Percentiles rank a stretch among this genome's conserved stretches.
Evolutionary conservation across 2,888 invertebrate genomes (phyloP).

Genomic region (Rhingia rostrata): DNA sequence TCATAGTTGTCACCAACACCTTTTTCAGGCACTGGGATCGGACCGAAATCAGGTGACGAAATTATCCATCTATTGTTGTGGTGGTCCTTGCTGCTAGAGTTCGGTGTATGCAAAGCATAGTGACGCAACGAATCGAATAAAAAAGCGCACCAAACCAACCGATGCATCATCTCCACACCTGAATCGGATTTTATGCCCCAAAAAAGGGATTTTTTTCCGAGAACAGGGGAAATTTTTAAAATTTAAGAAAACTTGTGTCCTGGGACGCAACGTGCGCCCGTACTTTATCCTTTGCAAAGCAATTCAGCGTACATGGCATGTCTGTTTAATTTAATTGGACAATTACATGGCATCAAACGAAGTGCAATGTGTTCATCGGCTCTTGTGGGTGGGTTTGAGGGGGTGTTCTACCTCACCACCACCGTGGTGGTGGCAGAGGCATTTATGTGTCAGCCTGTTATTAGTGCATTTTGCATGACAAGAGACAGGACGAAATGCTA

Average conservation of each 20-base stretch:
- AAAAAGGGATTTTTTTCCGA: neutral
- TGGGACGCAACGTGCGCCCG: neutral
- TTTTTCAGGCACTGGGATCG: slow-evolving; percentile 25
- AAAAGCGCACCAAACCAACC: neutral
- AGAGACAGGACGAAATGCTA: slow-evolving; percentile 25
- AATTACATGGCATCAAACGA: slow-evolving; percentile 72
- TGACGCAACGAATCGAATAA: neutral
- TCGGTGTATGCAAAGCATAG: neutral
- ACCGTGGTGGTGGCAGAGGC: neutral
- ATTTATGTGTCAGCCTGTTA: slow-evolving; percentile 68
- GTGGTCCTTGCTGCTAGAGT: neutral
- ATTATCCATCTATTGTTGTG: slow-evolving; percentile 68
- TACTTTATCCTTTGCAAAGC: slow-evolving; percentile 1
- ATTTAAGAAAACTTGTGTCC: slow-evolving; percentile 28
- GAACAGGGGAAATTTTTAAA: neutral
- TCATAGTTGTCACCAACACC: slow-evolving; percentile 61
- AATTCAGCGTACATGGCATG: slow-evolving; percentile 37
- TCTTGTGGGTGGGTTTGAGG: neutral
- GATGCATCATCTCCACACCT: slow-evolving; percentile 10
- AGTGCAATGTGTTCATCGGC: slow-evolving; percentile 68
- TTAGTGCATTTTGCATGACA: slow-evolving; percentile 66
- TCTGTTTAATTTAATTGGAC: slow-evolving; percentile 73
- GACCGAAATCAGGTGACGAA: slow-evolving; percentile 67
- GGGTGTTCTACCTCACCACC: neutral
- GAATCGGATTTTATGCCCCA: neutral